Conservation (phyloP, 1,140 invertebrate genomes). For the Anastrepha ludens region DNA sequence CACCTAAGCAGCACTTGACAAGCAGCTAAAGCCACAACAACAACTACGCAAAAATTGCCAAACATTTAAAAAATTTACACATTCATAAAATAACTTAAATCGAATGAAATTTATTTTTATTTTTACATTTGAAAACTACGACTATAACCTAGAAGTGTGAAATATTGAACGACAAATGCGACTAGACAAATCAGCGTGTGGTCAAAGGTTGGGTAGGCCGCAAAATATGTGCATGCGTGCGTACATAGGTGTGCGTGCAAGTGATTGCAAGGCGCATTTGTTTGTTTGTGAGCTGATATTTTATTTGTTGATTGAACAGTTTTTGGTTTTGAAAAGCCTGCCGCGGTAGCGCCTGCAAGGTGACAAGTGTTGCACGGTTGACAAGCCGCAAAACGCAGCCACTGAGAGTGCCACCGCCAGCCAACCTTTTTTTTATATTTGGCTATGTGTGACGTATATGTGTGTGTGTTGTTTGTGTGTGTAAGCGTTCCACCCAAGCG, state of each 20-base stretch:
- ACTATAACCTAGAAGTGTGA: conserved; percentile 31
- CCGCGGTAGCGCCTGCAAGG: conserved; percentile 13
- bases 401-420: neutral
- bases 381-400: conserved; percentile 42
- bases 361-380: conserved; percentile 49
- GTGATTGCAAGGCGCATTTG: neutral
- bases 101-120: no score
- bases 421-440: neutral
- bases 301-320: neutral
- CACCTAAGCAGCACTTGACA: no score
- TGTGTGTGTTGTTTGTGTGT: neutral
- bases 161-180: conserved; percentile 49
- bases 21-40: no score
- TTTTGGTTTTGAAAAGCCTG: neutral
- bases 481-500: neutral
- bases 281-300: neutral
- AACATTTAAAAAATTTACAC: no score
- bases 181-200: conserved; percentile 51
- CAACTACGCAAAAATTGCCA: no score
- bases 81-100: no score
- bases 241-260: neutral
- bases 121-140: no score
- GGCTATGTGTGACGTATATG: neutral
- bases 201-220: conserved; percentile 35
- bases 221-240: neutral